Evolutionary conservation across 2,113 vertebrate species (phyloP), one percentile per base, ranked within the genome.

Genomic region (Ceuthmochares aereus): DNA sequence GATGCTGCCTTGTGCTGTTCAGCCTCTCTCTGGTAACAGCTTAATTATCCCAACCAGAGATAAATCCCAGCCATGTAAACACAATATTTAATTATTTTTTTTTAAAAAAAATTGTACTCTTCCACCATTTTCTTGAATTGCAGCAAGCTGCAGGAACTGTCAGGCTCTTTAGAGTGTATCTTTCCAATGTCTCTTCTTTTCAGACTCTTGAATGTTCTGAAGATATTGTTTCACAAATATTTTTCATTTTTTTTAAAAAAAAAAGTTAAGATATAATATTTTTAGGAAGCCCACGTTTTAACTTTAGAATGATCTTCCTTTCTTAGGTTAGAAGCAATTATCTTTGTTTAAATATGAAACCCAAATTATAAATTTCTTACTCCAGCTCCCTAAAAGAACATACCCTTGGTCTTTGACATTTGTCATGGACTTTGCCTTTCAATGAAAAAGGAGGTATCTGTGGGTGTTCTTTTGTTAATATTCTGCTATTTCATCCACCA

Each of bases 211-310:
- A 74, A 93, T 36, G 7, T 1, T 18, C 21, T 73, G 15, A 87
- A 90, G 74, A 3, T 26, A 37, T 22, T 49, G 4, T 2, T 69
- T 72, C 40, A 43, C 5, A 45, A 1, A n/a, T n/a, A n/a, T 40
- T 40, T n/a, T n/a, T n/a, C n/a, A n/a, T n/a, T 27, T 16, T 4
- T 54, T 63, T 30, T 55, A 12, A 14, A 21, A 59, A 14, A 21
- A 59, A n/a, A 7, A 7, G 0, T 29, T 40, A 32, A 40, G 6
- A 17, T 20, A 43, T 3, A 2, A 37, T 3, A 34, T 26, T 58
- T 43, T 59, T 47, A 60, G 6, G 37, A 49, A 49, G 12, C 36
- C 51, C 9, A 29, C 2, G 21, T 81, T 86, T 42, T 80, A 4
- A 26, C 16, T 81, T 87, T 30, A 22, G 18, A 74, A 69, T 40